Conservation (phyloP, 2,797 vertebrate genomes). For the Sebastes miniatus region DNA sequence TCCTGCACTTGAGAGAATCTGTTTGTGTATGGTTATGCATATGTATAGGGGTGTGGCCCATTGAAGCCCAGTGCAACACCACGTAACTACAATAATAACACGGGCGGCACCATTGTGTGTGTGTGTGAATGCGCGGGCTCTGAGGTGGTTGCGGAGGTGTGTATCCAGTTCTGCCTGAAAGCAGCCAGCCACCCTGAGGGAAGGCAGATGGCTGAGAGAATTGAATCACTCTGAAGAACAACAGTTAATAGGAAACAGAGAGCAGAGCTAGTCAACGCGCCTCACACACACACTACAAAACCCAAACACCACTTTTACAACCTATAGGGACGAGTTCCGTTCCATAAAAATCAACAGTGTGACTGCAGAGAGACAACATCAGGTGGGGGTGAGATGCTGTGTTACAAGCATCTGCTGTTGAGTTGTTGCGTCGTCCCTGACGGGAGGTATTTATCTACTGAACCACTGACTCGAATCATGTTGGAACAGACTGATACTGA, state of each 20-base stretch:
- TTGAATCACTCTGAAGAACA: constrained; percentile 59
- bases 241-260: constrained; percentile 52
- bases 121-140: background rate
- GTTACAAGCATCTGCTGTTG: constrained; percentile 22
- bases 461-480: constrained; percentile 14
- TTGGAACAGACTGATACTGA: background rate
- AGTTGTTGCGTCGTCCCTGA: constrained; percentile 1
- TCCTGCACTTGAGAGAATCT: background rate
- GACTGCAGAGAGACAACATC: constrained; percentile 21
- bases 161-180: constrained; percentile 45
- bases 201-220: constrained; percentile 64
- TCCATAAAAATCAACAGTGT: constrained; percentile 25
- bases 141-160: constrained; percentile 20
- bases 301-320: constrained; percentile 10
- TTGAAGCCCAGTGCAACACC: background rate
- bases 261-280: constrained; percentile 15
- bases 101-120: background rate
- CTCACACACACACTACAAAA: constrained; percentile 8
- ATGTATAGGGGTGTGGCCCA: background rate
- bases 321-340: constrained; percentile 11
- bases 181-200: constrained; percentile 54
- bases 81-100: constrained; percentile 4
- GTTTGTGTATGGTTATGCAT: background rate
- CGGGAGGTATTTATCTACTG: constrained; percentile 29
- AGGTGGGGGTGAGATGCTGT: constrained; percentile 14